These are phyloP conservation scores for Aphelinus certus DNA, from an alignment of 1,140 invertebrate genomes.

Conservation along the genomic window DNA sequence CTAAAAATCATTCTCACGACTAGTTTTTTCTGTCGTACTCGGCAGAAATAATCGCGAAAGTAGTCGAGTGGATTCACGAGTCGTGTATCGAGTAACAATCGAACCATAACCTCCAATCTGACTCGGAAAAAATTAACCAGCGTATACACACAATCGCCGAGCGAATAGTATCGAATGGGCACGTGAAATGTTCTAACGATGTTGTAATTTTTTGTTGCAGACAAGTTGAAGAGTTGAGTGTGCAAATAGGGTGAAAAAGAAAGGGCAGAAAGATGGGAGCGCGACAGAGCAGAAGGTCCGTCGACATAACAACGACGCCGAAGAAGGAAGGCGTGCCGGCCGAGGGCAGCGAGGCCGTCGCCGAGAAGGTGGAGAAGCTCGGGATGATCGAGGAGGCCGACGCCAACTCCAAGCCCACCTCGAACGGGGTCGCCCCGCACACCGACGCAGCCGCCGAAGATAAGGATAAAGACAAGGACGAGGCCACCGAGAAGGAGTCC, in stretches of 20 bases:
- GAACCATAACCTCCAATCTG: too few relatives aligned
- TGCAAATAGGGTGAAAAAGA: slow-evolving; percentile 25
- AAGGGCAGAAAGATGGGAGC: slow-evolving; percentile 75
- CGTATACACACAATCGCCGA: too few relatives aligned
- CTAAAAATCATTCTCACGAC: too few relatives aligned
- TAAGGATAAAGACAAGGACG: slow-evolving; percentile 75
- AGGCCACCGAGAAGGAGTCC: slow-evolving; percentile 71
- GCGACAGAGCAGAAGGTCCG: slow-evolving; percentile 84
- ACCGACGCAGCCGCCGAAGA: slow-evolving; percentile 69
- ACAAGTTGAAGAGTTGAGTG: slow-evolving; percentile 11
- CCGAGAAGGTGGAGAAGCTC: slow-evolving; percentile 69
- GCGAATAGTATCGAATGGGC: too few relatives aligned
- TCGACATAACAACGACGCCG: slow-evolving; percentile 83
- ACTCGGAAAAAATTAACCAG: too few relatives aligned
- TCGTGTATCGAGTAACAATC: too few relatives aligned
- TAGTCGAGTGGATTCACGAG: too few relatives aligned
- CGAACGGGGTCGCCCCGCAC: slow-evolving; percentile 75
- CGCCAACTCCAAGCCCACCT: slow-evolving; percentile 72
- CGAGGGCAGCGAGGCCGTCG: slow-evolving; percentile 66
- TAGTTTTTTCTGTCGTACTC: too few relatives aligned
- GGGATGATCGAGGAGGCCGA: slow-evolving; percentile 79
- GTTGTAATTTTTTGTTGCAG: slow-evolving; percentile 23
- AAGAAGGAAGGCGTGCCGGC: slow-evolving; percentile 73
- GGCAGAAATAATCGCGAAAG: too few relatives aligned
- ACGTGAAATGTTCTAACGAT: too few relatives aligned